Base-by-base conservation (phyloP, 2,113 vertebrate species). In the Hemicordylus capensis region DNA sequence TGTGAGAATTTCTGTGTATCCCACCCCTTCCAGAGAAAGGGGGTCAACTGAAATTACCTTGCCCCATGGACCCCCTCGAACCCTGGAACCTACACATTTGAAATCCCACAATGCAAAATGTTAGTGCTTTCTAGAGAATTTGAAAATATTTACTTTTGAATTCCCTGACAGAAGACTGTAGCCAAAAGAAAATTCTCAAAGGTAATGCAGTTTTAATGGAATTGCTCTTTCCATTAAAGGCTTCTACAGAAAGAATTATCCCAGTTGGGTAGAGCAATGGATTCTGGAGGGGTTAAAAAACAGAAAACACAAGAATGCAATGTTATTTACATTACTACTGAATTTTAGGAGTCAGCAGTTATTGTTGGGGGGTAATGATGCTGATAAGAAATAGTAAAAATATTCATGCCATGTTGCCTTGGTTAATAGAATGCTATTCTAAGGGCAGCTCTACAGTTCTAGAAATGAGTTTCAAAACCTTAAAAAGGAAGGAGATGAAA, bases 311-410 rank as follows among this genome's bases (percentile, higher is more conserved):
- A 39, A 31, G 1, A 39, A 31, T 54, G 20, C 31, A 19, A 2
- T 6, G 3, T 59, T 79, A 72, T 70, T 72, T 79, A 61, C 66
- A 79, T 37, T 85, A 58, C 42, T 28, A 63, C 66, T 72, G n/a
- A 79, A 72, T 72, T 70, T 85, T 61, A 72, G 42, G 64, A 72
- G 54, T 79, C 84, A 39, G 42, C 84, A 72, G 54, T 59, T 79
- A 70, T 46, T 48, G 66, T 34, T 46, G 37, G n/a, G 42, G 19
- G 22, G 37, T 48, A 85, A 72, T 61, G 4, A 85, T 34, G n/a
- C 42, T 34, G 73, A 79, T 61, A 58, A 42, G 66, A 58, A 61
- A 70, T 61, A 39, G 61, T 58, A 69, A 59, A 48, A 78, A 70
- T 72, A 72, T 78, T 46, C 7, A 70, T 59, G 64, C 11, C 46